Evolutionary conservation across 2,113 vertebrate species (phyloP), one percentile per base, ranked within the genome.

Genomic region (Deroptyus accipitrinus): DNA sequence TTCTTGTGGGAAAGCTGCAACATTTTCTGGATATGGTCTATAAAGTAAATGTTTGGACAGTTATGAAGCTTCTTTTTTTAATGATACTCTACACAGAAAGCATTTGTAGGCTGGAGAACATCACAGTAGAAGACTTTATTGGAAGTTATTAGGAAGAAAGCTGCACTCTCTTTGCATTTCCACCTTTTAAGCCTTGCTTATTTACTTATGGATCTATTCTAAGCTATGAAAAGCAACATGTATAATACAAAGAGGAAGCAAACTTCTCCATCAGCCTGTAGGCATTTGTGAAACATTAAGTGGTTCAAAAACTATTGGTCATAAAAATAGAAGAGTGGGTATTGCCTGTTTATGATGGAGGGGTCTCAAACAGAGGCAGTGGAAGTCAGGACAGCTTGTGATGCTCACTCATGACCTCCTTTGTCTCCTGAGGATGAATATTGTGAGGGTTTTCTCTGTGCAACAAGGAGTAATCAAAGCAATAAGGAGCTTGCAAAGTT

Each of bases 341-440:
- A 46, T 52, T 52, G 17, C 0, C 2, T 17, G 13, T 44, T 83
- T 59, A 10, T 72, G 22, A 62, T 2, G 5, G 11, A 80, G 5
- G 7, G 11, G 16, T 61, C 37, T 86, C 49, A 77, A 35, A 27
- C 7, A 83, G 48, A 55, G 33, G 17, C 8, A 55, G n/a, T 13
- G 12, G 42, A 76, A 76, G 9, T 5, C 28, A 49, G 31, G 1
- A 8, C 7, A 3, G 2, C 0, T 0, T 6, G 1, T 27, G 20
- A 12, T 54, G 17, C 6, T 4, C 7, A 8, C 10, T 35, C 16
- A 30, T 31, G 17, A 54, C 9, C 12, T 68, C 18, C 31, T 55
- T 31, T 27, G 24, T 48, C 5, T 70, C 15, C 42, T 14, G 25
- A 79, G 27, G 20, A 44, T 27, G 3, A 15, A 44, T 49, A 5